Evolutionary conservation across 1,140 invertebrate species (phyloP), one percentile per base, ranked within the genome.

Genomic region (Leptestheria dahalacensis): DNA sequence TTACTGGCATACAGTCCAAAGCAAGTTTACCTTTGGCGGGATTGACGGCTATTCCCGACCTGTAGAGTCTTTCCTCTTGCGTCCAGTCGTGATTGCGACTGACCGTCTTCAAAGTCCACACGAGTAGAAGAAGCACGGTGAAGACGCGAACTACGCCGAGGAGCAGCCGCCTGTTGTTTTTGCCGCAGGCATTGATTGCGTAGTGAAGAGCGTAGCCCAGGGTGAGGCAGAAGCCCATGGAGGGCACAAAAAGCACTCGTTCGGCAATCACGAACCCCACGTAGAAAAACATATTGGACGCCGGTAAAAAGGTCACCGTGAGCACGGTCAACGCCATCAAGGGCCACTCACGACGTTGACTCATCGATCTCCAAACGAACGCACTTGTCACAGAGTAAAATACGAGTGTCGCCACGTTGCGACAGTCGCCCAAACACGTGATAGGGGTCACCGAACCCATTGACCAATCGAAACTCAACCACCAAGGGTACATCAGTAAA

Each of bases 211-310:
- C 87, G 46, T 89, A 75, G 18, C 86, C 89, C 15, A 91, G 73
- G 29, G 96, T 75, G 63, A 97, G 77, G 73, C 91, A 96, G 72
- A 87, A 93, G 28, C 95, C 95, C 64, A 97, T 88, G 72, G 91
- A 96, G 33, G 94, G 93, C 67, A 95, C 79, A 71, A 97, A 97
- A 21, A 97, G 77, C 57, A 97, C 86, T 63, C 94, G 77, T 74
- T 97, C 94, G 46, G 94, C 94, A 10, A 97, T 86, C 25, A 97
- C 92, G 71, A 97, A 97, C 6, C 94, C 94, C 57, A 97, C 93
- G 67, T 94, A 93, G 75, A 97, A 95, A 70, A 96, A 82, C 54
- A 84, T 72, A 77, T 97, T 97, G 59, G 87, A 86, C 12, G 94
- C 92, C 47, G 94, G 94, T 62, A 97, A 74, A 72, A 96, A 97